Percentiles rank a stretch among this genome's conserved stretches.
These are phyloP conservation scores for Galbula dea DNA, from an alignment of 2,113 vertebrate genomes.

Conservation along the genomic window DNA sequence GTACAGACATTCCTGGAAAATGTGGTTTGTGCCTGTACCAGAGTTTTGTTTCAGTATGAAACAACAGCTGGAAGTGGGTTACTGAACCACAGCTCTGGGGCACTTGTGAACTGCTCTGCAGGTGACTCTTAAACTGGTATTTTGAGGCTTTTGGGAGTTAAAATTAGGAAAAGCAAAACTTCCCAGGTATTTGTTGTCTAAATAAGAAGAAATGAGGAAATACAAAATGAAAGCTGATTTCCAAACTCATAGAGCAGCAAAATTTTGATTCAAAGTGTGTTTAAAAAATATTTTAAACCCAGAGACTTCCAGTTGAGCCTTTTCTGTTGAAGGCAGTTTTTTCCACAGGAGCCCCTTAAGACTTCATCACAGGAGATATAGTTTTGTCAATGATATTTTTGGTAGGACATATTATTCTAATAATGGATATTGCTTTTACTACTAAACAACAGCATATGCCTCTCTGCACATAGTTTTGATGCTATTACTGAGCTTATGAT, in stretches of 20 bases:
- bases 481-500: neutral
- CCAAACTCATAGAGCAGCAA: neutral
- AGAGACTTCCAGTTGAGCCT: neutral
- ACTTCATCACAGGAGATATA: neutral
- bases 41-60: neutral
- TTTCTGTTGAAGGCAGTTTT: neutral
- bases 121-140: neutral
- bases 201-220: neutral
- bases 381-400: neutral
- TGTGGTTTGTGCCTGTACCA: neutral
- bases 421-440: neutral
- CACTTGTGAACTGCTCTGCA: neutral
- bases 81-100: neutral
- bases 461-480: neutral
- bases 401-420: neutral
- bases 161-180: neutral
- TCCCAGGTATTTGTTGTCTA: neutral
- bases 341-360: neutral
- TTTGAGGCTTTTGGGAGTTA: neutral
- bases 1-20: neutral
- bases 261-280: neutral
- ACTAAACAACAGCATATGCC: neutral
- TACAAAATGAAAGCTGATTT: neutral
- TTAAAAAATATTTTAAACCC: neutral
- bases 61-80: neutral